Evolutionary conservation across 2,888 invertebrate species (phyloP), one percentile per base, ranked within the genome.

Genomic region (Scaptomyza cyrtandrae): DNA sequence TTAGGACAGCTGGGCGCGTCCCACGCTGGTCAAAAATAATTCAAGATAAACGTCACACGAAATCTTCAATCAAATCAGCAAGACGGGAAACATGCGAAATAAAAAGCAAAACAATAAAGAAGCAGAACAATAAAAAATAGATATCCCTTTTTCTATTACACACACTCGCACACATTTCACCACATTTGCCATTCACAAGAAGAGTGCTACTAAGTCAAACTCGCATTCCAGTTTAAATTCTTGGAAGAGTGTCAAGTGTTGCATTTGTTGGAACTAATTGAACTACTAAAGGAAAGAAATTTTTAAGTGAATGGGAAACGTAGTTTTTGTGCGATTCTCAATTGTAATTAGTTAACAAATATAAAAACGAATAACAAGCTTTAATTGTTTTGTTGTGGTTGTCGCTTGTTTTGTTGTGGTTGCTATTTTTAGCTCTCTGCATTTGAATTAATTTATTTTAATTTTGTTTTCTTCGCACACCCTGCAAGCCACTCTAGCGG

Each of bases 391-490:
- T 70, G 63, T 81, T 66, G 44, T 76, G 29, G 48, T 39, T 46
- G 49, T n/a, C 6, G n/a, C 33, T 31, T 41, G 33, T 37, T 37
- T 59, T 59, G 59, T 60, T 61, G 46, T 39, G 41, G 35, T 53
- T 46, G 14, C 71, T 85, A 61, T 82, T 74, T 63, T 74, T 81
- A 78, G 73, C 53, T 43, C 31, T 45, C 16, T 60, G 77, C 53
- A 67, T 50, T 52, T 73, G 44, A 45, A 70, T 39, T 1, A 2
- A 14, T 35, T 35, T 41, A 14, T 58, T 63, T 71, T 44, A 46
- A 65, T 53, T 60, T 57, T 55, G 57, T 62, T 67, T 69, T 61
- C 24, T 57, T 54, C 24, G 55, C 37, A 6, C 60, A 62, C 69
- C 33, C 75, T 77, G 49, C 60, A n/a, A n/a, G 0, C 45, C 14